Base-by-base conservation (phyloP, 1,140 invertebrate species). In the Rhynchophorus ferrugineus region DNA sequence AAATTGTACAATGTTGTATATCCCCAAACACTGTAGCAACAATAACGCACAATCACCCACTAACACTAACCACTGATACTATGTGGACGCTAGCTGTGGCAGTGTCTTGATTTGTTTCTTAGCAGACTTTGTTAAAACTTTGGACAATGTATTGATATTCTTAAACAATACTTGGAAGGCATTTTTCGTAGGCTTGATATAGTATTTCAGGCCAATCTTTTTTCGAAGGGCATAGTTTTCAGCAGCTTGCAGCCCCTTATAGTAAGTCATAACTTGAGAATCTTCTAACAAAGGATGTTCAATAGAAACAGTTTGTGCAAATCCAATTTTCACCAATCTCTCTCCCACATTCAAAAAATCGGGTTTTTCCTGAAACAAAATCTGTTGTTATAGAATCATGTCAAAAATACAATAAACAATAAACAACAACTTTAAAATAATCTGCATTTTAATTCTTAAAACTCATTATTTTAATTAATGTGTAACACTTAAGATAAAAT, bases 191-290 rank as follows among this genome's bases (percentile, higher is more conserved):
- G 67, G 60, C 56, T 67, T 73, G 45, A 66, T 61, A 47, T 72
- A 74, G 29, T 74, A 73, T 69, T 73, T 75, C 1, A 72, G 42
- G n/a, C 75, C 75, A 50, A 75, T 69, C 68, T 73, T 59, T 57
- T 71, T 71, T 8, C 61, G 53, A 49, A 66, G 49, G 0, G 74
- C 73, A 57, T 52, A 59, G 51, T 68, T 70, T 60, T 76, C 66
- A 5, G 74, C 74, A 1, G 45, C 52, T 36, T 63, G 44, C 21
- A 77, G 50, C 37, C 61, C 50, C 16, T 64, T 65, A 47, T 64
- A 60, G 57, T 77, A 76, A 2, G 21, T 48, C 16, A 62, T 16
- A 16, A 55, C 21, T 56, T 24, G 38, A 62, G 64, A 47, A 35
- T 63, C 59, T 38, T 49, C 54, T 1, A 56, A 52, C 17, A 66